A percentile compares a stretch with the other conserved stretches of the same genome.
phyloP scores from a whole-genome alignment of 2,113 vertebrate genomes.

The Cheirogaleus medius region DNA sequence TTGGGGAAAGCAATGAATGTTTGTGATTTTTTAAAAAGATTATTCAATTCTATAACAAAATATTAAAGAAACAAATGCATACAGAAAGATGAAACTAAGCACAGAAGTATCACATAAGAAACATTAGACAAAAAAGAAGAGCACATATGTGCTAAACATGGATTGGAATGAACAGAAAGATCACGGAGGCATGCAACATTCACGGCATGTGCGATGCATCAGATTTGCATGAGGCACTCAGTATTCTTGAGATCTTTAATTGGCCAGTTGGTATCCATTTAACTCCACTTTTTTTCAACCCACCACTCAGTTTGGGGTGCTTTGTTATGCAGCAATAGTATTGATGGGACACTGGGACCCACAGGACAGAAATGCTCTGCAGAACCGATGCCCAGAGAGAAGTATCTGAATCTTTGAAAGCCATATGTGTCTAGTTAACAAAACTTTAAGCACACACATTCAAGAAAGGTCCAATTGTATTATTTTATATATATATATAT shows the following conservation, averaged over 20 bases:
- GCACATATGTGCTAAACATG: not conserved
- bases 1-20: not conserved
- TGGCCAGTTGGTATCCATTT: not conserved
- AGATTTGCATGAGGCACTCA: not conserved
- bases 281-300: not conserved
- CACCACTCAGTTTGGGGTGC: not conserved
- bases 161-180: not conserved
- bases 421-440: not conserved
- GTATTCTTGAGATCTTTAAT: not conserved
- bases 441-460: not conserved
- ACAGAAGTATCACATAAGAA: not conserved
- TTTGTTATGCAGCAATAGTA: not conserved
- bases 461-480: not conserved
- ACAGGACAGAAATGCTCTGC: not conserved
- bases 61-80: not conserved
- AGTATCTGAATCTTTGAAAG: not conserved
- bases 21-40: not conserved
- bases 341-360: not conserved
- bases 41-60: not conserved
- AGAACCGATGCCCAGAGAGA: not conserved
- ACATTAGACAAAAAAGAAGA: not conserved
- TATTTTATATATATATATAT: not conserved
- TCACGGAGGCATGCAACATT: not conserved
- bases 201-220: not conserved
- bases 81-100: not conserved